Percentiles rank a stretch among this genome's conserved stretches.
These are phyloP conservation scores for Pogona vitticeps DNA, from an alignment of 2,113 vertebrate species.

Conservation along the genomic window DNA sequence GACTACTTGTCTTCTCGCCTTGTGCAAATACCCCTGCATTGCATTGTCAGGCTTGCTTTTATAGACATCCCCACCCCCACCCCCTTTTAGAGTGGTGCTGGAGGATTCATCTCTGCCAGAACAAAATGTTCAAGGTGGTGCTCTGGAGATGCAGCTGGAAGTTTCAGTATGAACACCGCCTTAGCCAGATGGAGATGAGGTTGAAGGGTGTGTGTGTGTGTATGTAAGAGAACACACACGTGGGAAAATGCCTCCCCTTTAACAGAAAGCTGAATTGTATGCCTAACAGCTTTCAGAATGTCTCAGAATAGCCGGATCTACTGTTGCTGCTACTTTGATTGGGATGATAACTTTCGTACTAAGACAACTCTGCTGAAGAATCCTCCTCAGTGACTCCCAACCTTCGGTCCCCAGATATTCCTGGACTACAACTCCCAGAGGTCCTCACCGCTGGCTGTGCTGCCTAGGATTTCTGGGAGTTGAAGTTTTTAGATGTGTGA, in stretches of 20 bases:
- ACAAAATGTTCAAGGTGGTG: constrained; percentile 82
- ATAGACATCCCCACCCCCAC: constrained; percentile 44
- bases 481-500: not conserved
- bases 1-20: constrained; percentile 5
- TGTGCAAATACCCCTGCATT: constrained; percentile 38
- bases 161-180: constrained; percentile 61
- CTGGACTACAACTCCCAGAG: too few species aligned
- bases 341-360: too few species aligned
- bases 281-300: not conserved
- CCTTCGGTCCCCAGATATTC: too few species aligned
- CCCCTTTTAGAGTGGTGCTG: constrained; percentile 55
- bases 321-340: too few species aligned
- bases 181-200: constrained; percentile 74
- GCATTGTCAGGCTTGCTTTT: not conserved
- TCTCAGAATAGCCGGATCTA: constrained; percentile 29
- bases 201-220: constrained; percentile 44
- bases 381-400: too few species aligned
- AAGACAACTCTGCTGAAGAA: too few species aligned
- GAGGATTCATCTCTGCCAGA: constrained; percentile 75
- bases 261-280: constrained; percentile 31
- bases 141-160: constrained; percentile 70
- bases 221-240: not conserved
- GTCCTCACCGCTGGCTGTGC: too few species aligned
- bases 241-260: constrained; percentile 46
- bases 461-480: not conserved